These are phyloP conservation scores for Lampris incognitus DNA, from an alignment of 2,113 vertebrate genomes.

Conservation along the genomic window DNA sequence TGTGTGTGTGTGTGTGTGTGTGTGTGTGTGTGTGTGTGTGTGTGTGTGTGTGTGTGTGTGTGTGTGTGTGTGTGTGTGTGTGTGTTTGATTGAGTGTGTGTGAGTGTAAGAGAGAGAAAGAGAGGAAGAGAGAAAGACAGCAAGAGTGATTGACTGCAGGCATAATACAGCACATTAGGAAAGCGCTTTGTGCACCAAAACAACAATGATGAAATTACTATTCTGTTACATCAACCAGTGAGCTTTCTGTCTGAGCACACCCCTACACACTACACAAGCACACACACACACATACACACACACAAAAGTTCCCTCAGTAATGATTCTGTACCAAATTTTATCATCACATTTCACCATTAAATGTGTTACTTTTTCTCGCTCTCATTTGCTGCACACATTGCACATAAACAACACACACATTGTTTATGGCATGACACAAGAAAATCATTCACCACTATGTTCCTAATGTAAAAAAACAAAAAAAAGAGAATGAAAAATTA, in stretches of 20 bases:
- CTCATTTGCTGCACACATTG: not conserved
- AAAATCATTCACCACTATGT: constrained; percentile 33
- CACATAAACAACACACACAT: constrained; percentile 1
- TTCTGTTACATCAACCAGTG: constrained; percentile 49
- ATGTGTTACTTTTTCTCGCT: not conserved
- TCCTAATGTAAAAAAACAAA: constrained; percentile 21
- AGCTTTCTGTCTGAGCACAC: constrained; percentile 24
- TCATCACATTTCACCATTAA: not conserved
- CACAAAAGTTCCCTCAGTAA: not conserved
- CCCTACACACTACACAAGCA: constrained; percentile 15
- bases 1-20: constrained; percentile 12
- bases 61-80: constrained; percentile 16
- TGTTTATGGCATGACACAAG: constrained; percentile 38
- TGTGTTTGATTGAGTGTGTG: constrained; percentile 12
- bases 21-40: not conserved
- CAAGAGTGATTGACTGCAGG: constrained; percentile 17
- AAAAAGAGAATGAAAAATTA: constrained; percentile 38
- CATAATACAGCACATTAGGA: constrained; percentile 53
- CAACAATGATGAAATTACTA: constrained; percentile 57
- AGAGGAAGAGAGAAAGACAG: not conserved
- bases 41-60: constrained; percentile 5
- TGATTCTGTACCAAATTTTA: not conserved
- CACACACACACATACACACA: not conserved
- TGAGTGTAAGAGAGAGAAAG: not conserved
- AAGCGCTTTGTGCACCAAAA: constrained; percentile 36